Percentiles rank a stretch among this genome's conserved stretches.
phyloP scores from a whole-genome alignment of 1,140 invertebrate genomes.

The Musca domestica region DNA sequence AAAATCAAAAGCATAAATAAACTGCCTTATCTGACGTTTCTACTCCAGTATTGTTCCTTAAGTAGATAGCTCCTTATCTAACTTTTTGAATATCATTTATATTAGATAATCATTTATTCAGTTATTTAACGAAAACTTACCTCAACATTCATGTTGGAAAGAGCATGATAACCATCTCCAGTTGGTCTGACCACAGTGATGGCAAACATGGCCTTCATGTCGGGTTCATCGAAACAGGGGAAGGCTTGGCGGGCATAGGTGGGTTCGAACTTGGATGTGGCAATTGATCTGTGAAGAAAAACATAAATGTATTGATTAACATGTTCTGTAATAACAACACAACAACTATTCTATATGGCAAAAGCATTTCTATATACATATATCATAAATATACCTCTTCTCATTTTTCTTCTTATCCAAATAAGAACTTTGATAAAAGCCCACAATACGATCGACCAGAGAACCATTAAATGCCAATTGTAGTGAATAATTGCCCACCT shows the following conservation, averaged over 20 bases:
- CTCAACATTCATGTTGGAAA: slow-evolving; percentile 75
- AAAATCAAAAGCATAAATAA: no score
- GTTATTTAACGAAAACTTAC: slow-evolving; percentile 28
- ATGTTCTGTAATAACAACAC: background rate
- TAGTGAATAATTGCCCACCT: slow-evolving; percentile 63
- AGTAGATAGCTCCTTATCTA: no score
- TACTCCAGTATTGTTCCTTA: no score
- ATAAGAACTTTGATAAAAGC: slow-evolving; percentile 79
- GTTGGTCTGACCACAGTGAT: slow-evolving; percentile 72
- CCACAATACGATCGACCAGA: slow-evolving; percentile 67
- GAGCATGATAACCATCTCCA: slow-evolving; percentile 63
- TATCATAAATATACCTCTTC: slow-evolving; percentile 58
- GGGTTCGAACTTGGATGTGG: slow-evolving; percentile 90
- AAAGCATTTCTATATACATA: background rate
- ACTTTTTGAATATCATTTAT: background rate
- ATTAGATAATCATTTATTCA: background rate
- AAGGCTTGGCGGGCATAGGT: slow-evolving; percentile 89
- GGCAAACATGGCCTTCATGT: slow-evolving; percentile 84
- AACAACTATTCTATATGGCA: background rate
- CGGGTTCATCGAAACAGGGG: slow-evolving; percentile 95
- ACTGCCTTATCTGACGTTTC: no score
- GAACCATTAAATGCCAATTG: slow-evolving; percentile 68
- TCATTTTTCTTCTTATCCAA: slow-evolving; percentile 59
- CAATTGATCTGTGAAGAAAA: slow-evolving; percentile 66
- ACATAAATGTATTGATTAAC: slow-evolving; percentile 5